These are phyloP conservation scores for Exaiptasia diaphana DNA, from an alignment of 64 coral and sea anemone genomes.

Conservation along the genomic window DNA sequence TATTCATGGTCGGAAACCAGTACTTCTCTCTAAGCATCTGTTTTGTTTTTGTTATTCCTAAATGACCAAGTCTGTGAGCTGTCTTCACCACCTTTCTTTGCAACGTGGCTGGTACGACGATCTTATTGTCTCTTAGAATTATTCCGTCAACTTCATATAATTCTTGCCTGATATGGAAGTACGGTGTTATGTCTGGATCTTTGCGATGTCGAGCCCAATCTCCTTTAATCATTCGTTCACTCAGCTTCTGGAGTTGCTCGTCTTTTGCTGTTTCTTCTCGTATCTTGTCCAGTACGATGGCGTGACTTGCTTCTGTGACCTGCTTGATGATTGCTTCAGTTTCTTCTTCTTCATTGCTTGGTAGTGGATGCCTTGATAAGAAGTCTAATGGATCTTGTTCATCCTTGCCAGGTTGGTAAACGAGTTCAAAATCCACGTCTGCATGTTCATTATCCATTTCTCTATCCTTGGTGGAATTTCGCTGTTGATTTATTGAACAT, in stretches of 20 bases:
- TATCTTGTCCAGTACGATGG: constrained; percentile 53
- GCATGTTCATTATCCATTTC: constrained; percentile 46
- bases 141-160: constrained; percentile 12
- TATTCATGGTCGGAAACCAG: constrained; percentile 54
- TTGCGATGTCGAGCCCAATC: constrained; percentile 30
- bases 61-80: constrained; percentile 11
- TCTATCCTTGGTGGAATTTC: constrained; percentile 17
- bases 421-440: constrained; percentile 28
- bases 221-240: constrained; percentile 12
- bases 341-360: constrained; percentile 3
- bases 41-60: constrained; percentile 19
- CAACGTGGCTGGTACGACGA: constrained; percentile 3
- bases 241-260: constrained; percentile 9
- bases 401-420: constrained; percentile 45
- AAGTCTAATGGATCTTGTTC: constrained; percentile 45
- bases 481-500: constrained; percentile 39
- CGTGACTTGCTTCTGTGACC: not conserved
- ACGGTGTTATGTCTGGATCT: constrained; percentile 20
- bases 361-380: constrained; percentile 36
- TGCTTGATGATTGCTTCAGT: constrained; percentile 42
- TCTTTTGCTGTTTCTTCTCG: constrained; percentile 32
- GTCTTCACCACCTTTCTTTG: constrained; percentile 31
- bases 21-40: constrained; percentile 15
- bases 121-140: constrained; percentile 7
- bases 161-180: constrained; percentile 30